These are phyloP conservation scores for Macrosiphum euphorbiae DNA, from an alignment of 2,888 invertebrate genomes.

Conservation along the genomic window DNA sequence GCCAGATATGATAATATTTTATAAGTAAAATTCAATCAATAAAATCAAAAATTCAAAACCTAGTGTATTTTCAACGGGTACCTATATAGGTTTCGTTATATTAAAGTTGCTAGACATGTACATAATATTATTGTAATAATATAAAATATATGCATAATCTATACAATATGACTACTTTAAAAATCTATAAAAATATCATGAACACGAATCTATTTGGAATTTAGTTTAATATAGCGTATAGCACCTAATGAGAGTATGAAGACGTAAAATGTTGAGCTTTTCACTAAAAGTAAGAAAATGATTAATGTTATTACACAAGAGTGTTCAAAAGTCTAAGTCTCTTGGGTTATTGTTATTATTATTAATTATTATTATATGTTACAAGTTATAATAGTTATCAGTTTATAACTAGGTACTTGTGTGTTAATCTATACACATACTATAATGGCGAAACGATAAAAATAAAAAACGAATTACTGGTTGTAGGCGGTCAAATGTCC, in stretches of 20 bases:
- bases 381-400: background rate
- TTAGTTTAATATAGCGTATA: background rate
- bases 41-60: background rate
- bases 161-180: background rate
- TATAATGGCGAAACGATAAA: background rate
- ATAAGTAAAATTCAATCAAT: background rate
- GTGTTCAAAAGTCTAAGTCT: background rate
- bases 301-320: background rate
- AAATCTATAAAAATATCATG: conserved; percentile 9
- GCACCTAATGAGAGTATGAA: background rate
- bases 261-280: background rate
- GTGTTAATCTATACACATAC: background rate
- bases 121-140: background rate
- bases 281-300: background rate
- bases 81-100: background rate
- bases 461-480: background rate
- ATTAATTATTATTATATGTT: background rate
- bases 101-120: background rate
- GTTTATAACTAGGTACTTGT: background rate
- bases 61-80: background rate
- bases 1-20: background rate
- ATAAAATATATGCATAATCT: background rate
- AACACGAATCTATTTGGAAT: background rate
- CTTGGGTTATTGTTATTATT: background rate
- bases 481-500: background rate